Percentiles rank a stretch among this genome's conserved stretches.
These are phyloP conservation scores for Drosophila formosana DNA, from an alignment of 2,888 invertebrate genomes.

Conservation along the genomic window DNA sequence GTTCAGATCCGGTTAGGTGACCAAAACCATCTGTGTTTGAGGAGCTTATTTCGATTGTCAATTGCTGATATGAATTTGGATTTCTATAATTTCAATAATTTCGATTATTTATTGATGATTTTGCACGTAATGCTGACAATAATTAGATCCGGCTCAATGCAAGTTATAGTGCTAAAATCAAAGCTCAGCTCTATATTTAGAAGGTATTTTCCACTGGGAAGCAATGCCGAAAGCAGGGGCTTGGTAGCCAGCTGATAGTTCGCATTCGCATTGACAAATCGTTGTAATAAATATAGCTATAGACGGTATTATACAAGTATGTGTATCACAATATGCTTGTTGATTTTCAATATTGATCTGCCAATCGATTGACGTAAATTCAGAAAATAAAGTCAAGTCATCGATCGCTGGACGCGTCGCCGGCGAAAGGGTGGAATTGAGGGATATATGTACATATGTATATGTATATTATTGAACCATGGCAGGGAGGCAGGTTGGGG, in stretches of 20 bases:
- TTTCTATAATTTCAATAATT: neutral
- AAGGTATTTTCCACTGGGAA: conserved; percentile 37
- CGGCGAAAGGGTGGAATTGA: neutral
- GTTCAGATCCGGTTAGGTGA: conserved; percentile 23
- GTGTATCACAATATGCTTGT: conserved; percentile 14
- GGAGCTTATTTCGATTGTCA: neutral
- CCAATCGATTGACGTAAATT: conserved; percentile 60
- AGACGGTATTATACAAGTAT: conserved; percentile 6
- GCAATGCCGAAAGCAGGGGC: conserved; percentile 38
- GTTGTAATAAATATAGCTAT: conserved; percentile 22
- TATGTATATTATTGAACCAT: neutral
- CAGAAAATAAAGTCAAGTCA: conserved; percentile 50
- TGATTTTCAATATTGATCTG: conserved; percentile 35
- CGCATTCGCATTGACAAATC: conserved; percentile 8
- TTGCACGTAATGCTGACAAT: neutral
- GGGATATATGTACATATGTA: neutral
- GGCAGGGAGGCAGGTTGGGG: conserved; percentile 1
- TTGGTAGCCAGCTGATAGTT: conserved; percentile 53
- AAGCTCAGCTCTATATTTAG: conserved; percentile 57
- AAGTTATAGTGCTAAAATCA: conserved; percentile 6
- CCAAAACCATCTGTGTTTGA: no score
- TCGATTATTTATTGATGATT: neutral
- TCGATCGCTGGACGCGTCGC: conserved; percentile 20
- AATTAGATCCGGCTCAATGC: conserved; percentile 37
- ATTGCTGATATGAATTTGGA: neutral